Conservation (phyloP, 2,797 vertebrate species). For the Spea hammondii region DNA sequence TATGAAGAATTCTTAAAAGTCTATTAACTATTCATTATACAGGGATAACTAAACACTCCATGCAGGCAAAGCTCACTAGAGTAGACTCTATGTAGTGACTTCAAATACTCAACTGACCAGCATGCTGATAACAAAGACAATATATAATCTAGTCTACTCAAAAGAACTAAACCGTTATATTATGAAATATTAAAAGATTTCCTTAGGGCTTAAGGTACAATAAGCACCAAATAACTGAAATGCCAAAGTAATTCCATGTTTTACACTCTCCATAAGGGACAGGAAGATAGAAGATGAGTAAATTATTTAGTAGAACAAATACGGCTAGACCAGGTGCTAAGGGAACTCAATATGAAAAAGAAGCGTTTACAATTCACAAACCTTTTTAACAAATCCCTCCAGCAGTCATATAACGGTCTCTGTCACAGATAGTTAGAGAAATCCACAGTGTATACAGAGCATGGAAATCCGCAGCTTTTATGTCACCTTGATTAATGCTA, state of each 20-base stretch:
- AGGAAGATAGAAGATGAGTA: background rate
- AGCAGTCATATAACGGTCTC: background rate
- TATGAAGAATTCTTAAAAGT: too few species aligned
- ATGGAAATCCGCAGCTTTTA: background rate
- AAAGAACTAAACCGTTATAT: too few species aligned
- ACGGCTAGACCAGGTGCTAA: background rate
- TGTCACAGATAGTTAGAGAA: constrained; percentile 5
- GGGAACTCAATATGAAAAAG: background rate
- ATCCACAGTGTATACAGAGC: background rate
- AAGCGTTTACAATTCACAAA: background rate
- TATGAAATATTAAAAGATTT: too few species aligned
- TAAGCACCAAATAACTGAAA: background rate
- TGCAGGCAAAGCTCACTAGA: too few species aligned
- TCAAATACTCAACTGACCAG: too few species aligned
- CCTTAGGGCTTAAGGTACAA: background rate
- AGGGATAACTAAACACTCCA: too few species aligned
- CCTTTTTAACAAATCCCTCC: background rate
- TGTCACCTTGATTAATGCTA: constrained; percentile 7
- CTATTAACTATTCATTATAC: too few species aligned
- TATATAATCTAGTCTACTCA: too few species aligned
- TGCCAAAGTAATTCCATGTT: background rate
- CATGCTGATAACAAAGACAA: too few species aligned
- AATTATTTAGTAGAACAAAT: background rate
- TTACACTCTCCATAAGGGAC: background rate
- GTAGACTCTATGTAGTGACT: too few species aligned